Percentiles rank a stretch among this genome's conserved stretches.
These are phyloP conservation scores for Parus major DNA, from an alignment of 2,113 vertebrate genomes.

Conservation along the genomic window DNA sequence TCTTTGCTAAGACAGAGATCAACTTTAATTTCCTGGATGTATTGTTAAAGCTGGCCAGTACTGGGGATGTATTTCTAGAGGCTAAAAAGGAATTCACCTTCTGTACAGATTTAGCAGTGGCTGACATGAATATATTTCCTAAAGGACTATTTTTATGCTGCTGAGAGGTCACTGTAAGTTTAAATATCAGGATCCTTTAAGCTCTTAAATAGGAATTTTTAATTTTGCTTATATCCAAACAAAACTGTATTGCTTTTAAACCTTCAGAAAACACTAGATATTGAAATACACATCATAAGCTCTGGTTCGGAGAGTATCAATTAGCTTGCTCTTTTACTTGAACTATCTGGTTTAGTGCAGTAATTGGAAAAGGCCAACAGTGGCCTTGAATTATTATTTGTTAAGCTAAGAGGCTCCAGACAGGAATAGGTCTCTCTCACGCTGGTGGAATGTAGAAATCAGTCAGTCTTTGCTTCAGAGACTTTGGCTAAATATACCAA, in stretches of 20 bases:
- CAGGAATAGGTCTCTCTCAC: not conserved
- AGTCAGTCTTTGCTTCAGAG: not conserved
- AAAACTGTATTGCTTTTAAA: not conserved
- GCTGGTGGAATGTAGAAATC: not conserved
- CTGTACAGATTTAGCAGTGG: constrained; percentile 26
- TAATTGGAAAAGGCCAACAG: constrained; percentile 30
- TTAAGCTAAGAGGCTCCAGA: constrained; percentile 22
- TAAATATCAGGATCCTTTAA: constrained; percentile 27
- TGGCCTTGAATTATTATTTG: constrained; percentile 27
- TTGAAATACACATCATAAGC: constrained; percentile 3
- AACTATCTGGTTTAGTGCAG: not conserved
- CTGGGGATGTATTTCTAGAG: constrained; percentile 9
- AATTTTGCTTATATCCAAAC: constrained; percentile 24
- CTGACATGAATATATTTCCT: constrained; percentile 30
- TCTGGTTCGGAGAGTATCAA: constrained; percentile 47
- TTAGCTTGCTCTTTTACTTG: constrained; percentile 41
- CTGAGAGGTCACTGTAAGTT: constrained; percentile 35
- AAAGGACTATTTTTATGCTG: constrained; percentile 26
- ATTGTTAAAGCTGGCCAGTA: not conserved
- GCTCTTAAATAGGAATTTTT: not conserved
- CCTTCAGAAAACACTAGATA: not conserved
- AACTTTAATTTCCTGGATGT: constrained; percentile 27
- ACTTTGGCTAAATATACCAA: not conserved
- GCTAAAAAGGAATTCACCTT: constrained; percentile 21
- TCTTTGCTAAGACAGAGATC: constrained; percentile 20